Evolutionary conservation across 2,888 invertebrate species (phyloP), one percentile per base, ranked within the genome.

Genomic region (Stenolophus ochropezus): DNA sequence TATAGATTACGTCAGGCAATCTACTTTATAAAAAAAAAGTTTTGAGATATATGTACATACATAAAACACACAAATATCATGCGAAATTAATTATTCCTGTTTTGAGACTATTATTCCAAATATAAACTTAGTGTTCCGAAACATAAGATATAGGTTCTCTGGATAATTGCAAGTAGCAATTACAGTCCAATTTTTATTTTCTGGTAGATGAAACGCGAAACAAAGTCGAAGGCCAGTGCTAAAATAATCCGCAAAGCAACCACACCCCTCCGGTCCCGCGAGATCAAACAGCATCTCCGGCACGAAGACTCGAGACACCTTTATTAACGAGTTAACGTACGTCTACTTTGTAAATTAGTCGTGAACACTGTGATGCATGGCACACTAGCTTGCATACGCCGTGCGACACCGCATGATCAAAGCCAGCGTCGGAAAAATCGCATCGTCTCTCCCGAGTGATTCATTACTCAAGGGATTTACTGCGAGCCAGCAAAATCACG

Each of bases 261-360:
- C 33, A 42, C 33, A 42, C 2, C 33, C 4, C 6, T 42, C 65
- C 23, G 47, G 23, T 20, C 47, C 20, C 47, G 47, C 20, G 25
- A 81, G 75, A 81, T 81, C 81, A 81, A 74, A 81, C 61, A 81
- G 81, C 81, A 25, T n/a, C 80, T 73, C 47, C 73, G 23, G 65
- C 51, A 61, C 65, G 75, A 18, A 47, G 27, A 33, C 75, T 49
- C 75, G 42, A 81, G 81, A 81, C 75, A 81, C 75, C 81, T 81
- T 81, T 81, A 81, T 81, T 81, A 81, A 81, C 81, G 75, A 81
- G 75, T 81, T 81, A 75, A 81, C 81, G 65, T 81, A 81, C 61
- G 75, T 81, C 80, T 80, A 80, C 80, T 81, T 81, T 81, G 81
- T 81, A 81, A 81, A 81, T 81, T 81, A 81, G 75, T 75, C 81